phyloP scores from a whole-genome alignment of 35 echinoderm and acorn worm genomes.

The Anneissia japonica region DNA sequence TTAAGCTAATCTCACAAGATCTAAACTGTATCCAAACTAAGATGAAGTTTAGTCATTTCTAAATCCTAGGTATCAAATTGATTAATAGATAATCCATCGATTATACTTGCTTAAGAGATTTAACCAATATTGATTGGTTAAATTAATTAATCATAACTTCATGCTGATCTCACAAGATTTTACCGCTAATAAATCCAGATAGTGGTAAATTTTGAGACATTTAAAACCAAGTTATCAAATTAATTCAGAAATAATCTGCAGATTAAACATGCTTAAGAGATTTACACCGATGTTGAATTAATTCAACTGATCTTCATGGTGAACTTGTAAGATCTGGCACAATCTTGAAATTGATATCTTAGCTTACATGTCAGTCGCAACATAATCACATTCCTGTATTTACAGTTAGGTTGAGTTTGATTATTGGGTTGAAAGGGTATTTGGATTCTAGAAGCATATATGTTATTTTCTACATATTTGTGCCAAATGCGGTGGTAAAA shows the following conservation, averaged over 20 bases:
- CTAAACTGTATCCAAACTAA: too few species aligned
- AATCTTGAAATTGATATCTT: conserved; percentile 2
- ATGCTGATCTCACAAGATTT: too few species aligned
- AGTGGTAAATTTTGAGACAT: neutral
- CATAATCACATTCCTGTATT: neutral
- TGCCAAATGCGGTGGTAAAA: too few species aligned
- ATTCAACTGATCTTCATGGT: neutral
- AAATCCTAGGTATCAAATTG: too few species aligned
- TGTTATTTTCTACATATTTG: neutral
- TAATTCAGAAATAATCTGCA: neutral
- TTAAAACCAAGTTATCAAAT: neutral
- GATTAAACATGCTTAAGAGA: neutral
- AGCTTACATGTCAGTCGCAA: neutral
- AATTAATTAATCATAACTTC: too few species aligned
- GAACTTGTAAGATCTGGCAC: neutral
- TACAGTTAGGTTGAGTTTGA: neutral
- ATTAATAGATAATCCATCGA: too few species aligned
- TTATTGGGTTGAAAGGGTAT: neutral
- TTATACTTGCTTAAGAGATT: too few species aligned
- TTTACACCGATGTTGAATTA: neutral
- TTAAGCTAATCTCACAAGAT: too few species aligned
- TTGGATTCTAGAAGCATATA: neutral
- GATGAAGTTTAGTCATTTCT: too few species aligned
- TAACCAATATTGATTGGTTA: too few species aligned
- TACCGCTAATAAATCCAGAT: neutral